Conservation (phyloP, 2,113 vertebrate genomes). For the Sebastes fasciatus region DNA sequence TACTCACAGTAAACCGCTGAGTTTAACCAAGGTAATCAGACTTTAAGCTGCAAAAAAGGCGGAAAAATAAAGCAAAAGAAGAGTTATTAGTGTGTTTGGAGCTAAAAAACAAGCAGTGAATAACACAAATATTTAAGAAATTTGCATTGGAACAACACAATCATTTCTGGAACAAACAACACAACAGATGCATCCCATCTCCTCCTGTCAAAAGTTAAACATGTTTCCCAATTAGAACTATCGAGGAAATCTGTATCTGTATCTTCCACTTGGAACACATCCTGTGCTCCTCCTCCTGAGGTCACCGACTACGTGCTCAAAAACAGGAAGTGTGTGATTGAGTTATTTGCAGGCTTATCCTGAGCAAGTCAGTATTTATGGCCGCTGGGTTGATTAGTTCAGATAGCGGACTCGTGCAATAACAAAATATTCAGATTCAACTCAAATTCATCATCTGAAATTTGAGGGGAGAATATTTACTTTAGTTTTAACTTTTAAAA, state of each 20-base stretch:
- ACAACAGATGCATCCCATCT: slow-evolving; percentile 59
- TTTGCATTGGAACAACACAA: background rate
- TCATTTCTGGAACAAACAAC: slow-evolving; percentile 30
- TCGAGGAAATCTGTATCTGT: slow-evolving; percentile 77
- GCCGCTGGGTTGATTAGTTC: slow-evolving; percentile 68
- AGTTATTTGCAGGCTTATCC: slow-evolving; percentile 78
- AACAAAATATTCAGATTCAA: slow-evolving; percentile 23
- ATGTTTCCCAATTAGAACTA: slow-evolving; percentile 62
- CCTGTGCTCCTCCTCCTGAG: slow-evolving; percentile 79
- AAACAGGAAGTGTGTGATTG: slow-evolving; percentile 82
- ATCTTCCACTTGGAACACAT: slow-evolving; percentile 75
- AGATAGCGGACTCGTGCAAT: background rate
- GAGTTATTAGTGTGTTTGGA: background rate
- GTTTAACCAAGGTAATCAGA: background rate
- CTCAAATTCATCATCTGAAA: slow-evolving; percentile 6
- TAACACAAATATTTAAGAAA: background rate
- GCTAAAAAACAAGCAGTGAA: background rate
- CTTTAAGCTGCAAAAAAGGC: background rate
- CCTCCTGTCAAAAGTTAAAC: slow-evolving; percentile 42
- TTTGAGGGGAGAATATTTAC: slow-evolving; percentile 3
- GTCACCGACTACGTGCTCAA: slow-evolving; percentile 74
- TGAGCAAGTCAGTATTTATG: slow-evolving; percentile 69
- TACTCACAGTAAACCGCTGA: slow-evolving; percentile 25
- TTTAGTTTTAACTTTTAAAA: background rate
- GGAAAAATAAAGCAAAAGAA: background rate